phyloP scores from a whole-genome alignment of 30 jellyfish, hydroid and myxozoan genomes.

The Sanderia malayensis region DNA sequence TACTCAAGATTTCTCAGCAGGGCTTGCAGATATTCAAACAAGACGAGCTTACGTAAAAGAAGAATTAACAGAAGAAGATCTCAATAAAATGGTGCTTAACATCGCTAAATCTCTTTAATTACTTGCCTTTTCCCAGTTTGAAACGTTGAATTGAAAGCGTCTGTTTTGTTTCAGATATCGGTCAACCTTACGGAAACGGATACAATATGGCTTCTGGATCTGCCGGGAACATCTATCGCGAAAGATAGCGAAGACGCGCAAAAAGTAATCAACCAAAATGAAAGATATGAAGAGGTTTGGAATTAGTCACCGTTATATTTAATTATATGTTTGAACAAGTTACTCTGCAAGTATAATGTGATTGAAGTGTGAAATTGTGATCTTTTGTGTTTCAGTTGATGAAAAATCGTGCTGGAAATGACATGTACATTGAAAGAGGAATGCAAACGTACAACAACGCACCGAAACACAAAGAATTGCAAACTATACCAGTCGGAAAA shows the following conservation, averaged over 20 bases:
- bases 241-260: slow-evolving; percentile 56
- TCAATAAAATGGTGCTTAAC: slow-evolving; percentile 67
- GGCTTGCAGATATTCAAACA: slow-evolving; percentile 67
- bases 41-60: slow-evolving; percentile 73
- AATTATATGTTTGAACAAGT: too few species aligned
- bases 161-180: slow-evolving; percentile 32
- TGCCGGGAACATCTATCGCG: slow-evolving; percentile 75
- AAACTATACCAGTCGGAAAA: slow-evolving; percentile 43
- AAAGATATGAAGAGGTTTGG: slow-evolving; percentile 80
- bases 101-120: neutral
- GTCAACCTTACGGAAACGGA: slow-evolving; percentile 86
- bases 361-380: too few species aligned
- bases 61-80: slow-evolving; percentile 61
- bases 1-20: slow-evolving; percentile 63
- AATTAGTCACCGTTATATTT: neutral
- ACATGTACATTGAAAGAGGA: slow-evolving; percentile 90
- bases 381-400: slow-evolving; percentile 79
- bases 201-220: slow-evolving; percentile 93
- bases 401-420: slow-evolving; percentile 88
- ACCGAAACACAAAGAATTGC: slow-evolving; percentile 82
- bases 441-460: slow-evolving; percentile 95
- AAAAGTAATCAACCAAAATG: slow-evolving; percentile 45
- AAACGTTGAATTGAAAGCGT: neutral
- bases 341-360: too few species aligned
- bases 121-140: neutral